Evolutionary conservation across 2,113 vertebrate species (phyloP).

Genomic region (Drymodes brunneopygia): DNA sequence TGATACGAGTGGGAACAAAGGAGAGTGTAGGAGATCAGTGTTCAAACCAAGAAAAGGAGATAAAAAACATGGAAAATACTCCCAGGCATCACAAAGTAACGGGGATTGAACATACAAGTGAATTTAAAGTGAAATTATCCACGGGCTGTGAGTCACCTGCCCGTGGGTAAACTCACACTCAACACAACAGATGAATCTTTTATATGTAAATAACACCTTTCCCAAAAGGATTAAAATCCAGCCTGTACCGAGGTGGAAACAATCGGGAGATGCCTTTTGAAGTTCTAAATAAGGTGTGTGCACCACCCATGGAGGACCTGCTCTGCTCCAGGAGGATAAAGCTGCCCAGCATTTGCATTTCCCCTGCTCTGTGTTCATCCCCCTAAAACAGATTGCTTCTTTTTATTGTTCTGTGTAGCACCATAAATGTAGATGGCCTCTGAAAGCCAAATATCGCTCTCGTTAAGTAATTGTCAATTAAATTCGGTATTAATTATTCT

Average conservation of each 20-base stretch:
- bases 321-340: neutral
- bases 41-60: neutral
- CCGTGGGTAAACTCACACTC: neutral
- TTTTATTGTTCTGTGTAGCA: constrained; percentile 15
- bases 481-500: constrained; percentile 41
- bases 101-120: neutral
- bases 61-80: neutral
- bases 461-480: constrained; percentile 43
- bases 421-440: constrained; percentile 6
- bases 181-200: constrained; percentile 8
- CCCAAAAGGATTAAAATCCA: neutral
- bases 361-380: neutral
- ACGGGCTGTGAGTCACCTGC: neutral
- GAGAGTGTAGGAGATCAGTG: neutral
- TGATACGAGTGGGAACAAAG: neutral
- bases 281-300: neutral
- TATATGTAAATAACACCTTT: constrained; percentile 14
- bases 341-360: neutral
- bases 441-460: constrained; percentile 28
- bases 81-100: neutral
- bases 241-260: neutral
- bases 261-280: neutral
- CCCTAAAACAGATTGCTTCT: neutral
- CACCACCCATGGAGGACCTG: neutral
- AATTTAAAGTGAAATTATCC: neutral